These are phyloP conservation scores for Addax nasomaculatus DNA, from an alignment of 2,113 vertebrate genomes.

Conservation along the genomic window DNA sequence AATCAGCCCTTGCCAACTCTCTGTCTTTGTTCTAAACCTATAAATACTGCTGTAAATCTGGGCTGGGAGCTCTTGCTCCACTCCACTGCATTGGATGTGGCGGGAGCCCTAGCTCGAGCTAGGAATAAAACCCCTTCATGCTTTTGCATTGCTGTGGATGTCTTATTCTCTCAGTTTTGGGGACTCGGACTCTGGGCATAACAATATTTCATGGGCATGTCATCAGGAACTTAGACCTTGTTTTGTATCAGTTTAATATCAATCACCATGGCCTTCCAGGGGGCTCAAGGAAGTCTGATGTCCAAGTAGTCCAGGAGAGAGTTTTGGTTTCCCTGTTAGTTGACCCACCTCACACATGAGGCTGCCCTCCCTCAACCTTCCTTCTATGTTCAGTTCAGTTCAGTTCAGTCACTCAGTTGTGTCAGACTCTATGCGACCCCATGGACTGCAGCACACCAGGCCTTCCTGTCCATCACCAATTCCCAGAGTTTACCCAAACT, in stretches of 20 bases:
- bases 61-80: too few relatives aligned
- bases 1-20: too few relatives aligned
- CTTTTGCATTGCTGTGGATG: too few relatives aligned
- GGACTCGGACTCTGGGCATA: too few relatives aligned
- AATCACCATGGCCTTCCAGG: neutral
- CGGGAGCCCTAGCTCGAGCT: too few relatives aligned
- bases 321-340: neutral
- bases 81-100: too few relatives aligned
- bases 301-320: too few relatives aligned
- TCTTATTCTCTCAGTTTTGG: too few relatives aligned
- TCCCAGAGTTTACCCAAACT: neutral
- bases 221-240: neutral
- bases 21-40: too few relatives aligned
- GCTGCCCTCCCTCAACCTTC: neutral
- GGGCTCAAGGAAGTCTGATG: neutral
- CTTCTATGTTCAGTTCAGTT: neutral
- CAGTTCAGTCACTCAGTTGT: neutral
- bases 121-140: too few relatives aligned
- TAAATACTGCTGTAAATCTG: too few relatives aligned
- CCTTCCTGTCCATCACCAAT: neutral
- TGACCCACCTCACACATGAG: neutral
- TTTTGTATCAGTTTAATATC: neutral
- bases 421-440: rapidly evolving
- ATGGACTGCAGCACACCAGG: neutral
- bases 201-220: neutral